Evolutionary conservation across 2,797 vertebrate genomes (phyloP), one percentile per base, ranked within the genome.

Genomic region (Scolopax rusticola): DNA sequence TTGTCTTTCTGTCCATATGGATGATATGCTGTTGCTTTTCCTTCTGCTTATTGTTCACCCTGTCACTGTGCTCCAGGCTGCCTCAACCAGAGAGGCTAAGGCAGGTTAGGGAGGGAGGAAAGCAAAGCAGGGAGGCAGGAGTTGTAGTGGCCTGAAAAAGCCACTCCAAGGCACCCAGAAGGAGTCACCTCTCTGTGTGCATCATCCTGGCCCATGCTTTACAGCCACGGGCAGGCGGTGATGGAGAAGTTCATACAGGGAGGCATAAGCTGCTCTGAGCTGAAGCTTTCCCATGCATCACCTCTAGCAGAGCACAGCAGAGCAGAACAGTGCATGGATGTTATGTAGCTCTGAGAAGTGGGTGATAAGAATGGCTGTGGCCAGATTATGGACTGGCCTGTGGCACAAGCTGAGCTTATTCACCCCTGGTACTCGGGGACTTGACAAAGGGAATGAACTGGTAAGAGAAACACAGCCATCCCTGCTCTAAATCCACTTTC

Each of bases 121-220:
- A 81, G 50, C 36, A 88, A 51, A 88, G 21, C 60, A 84, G 30
- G 19, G 50, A 86, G 30, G 14, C 24, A 54, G 73, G 67, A 51
- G 11, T 11, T 71, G 32, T 9, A 75, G 61, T n/a, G 50, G 38
- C 50, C 73, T 71, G 38, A 33, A 75, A 84, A 75, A 23, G 25
- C 33, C 14, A 1, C 54, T 91, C 33, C 83, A 48, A 80, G 65
- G 32, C 33, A 88, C 25, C 18, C 38, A 50, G 33, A 36, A 53
- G 32, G 20, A n/a, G n/a, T 68, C 13, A 25, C 0, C 8, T 80
- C 51, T 61, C 47, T 79, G 11, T 0, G 0, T 69, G 67, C 43
- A 56, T 32, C 20, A 5, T 69, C 68, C 40, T 65, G 41, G 23
- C 24, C 71, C 28, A 3, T 71, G 48, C 41, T 57, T 60, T 78